Conservation (phyloP, 2,113 vertebrate genomes). For the Caloenas nicobarica region DNA sequence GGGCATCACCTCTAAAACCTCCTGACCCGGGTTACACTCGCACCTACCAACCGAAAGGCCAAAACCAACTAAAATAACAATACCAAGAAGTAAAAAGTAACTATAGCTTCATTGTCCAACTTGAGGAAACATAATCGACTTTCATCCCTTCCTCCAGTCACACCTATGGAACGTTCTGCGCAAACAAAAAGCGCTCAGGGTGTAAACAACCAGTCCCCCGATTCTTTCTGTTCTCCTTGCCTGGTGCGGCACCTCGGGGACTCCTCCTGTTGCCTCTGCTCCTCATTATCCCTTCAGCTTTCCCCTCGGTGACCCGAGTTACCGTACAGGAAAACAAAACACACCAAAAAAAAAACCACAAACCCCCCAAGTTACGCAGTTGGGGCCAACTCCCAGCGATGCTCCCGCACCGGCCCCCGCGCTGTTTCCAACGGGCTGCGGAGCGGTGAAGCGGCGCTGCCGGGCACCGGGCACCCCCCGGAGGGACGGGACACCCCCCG, state of each 20-base stretch:
- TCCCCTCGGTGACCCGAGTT: background rate
- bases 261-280: background rate
- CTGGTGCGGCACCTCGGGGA: background rate
- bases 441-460: fast-evolving
- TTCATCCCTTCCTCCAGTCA: background rate
- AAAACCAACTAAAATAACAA: fast-evolving
- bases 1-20: background rate
- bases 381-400: fast-evolving
- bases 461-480: no score
- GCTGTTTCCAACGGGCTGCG: fast-evolving
- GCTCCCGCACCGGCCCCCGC: fast-evolving
- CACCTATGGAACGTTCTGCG: background rate
- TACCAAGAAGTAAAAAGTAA: background rate
- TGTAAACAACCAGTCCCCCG: background rate
- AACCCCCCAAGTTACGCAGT: fast-evolving
- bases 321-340: background rate
- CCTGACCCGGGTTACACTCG: fast-evolving
- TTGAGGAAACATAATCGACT: fast-evolving
- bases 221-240: background rate
- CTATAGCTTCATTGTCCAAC: background rate
- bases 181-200: fast-evolving
- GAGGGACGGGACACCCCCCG: background rate
- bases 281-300: background rate
- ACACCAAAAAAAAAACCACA: fast-evolving
- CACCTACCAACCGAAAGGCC: background rate